phyloP scores from a whole-genome alignment of 2,888 invertebrate genomes.

The Plutella xylostella region DNA sequence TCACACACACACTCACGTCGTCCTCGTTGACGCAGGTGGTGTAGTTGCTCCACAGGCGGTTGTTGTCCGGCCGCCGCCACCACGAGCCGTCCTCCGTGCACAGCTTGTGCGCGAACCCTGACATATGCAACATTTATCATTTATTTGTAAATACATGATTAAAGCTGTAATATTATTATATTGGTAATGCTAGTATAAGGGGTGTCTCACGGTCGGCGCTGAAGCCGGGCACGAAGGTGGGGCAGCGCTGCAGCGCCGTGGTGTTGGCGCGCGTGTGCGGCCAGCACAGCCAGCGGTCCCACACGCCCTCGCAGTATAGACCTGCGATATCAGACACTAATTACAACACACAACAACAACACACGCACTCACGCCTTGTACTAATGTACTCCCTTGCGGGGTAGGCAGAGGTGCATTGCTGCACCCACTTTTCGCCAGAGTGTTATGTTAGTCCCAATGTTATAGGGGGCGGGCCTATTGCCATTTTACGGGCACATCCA shows the following conservation, averaged over 20 bases:
- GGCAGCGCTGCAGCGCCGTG: constrained; percentile 76
- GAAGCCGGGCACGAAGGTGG: constrained; percentile 60
- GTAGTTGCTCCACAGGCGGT: constrained; percentile 90
- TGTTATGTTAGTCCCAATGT: too few relatives aligned
- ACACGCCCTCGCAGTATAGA: constrained; percentile 77
- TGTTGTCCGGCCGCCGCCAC: constrained; percentile 83
- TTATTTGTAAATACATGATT: not conserved
- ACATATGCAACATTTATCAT: constrained; percentile 7
- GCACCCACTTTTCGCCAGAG: too few relatives aligned
- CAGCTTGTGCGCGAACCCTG: constrained; percentile 85
- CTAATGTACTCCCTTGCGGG: too few relatives aligned
- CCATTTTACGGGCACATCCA: too few relatives aligned
- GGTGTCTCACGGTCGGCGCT: not conserved
- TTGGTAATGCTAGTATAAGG: not conserved
- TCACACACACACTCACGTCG: constrained; percentile 64
- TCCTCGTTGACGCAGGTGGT: constrained; percentile 81
- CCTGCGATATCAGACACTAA: too few relatives aligned
- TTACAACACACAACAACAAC: too few relatives aligned
- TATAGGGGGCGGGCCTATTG: too few relatives aligned
- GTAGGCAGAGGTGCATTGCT: too few relatives aligned
- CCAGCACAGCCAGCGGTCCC: constrained; percentile 87
- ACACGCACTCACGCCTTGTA: too few relatives aligned
- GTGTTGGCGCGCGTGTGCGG: constrained; percentile 77
- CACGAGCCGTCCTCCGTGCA: constrained; percentile 85
- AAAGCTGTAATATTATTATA: not conserved